phyloP scores from a whole-genome alignment of 2,888 invertebrate genomes.

The Drosophila antonietae region DNA sequence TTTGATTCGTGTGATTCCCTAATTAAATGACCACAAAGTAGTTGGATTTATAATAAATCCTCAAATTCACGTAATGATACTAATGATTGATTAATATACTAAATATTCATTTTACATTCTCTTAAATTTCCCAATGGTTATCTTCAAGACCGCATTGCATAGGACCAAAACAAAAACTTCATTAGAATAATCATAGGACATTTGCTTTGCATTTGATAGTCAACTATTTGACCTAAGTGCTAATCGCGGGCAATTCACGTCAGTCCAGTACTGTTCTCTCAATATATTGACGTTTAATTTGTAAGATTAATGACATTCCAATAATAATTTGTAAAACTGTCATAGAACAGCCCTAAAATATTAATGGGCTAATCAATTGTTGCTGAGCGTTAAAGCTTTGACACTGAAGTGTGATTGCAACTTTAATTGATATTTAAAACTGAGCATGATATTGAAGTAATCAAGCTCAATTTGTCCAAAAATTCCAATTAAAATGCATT shows the following conservation, averaged over 20 bases:
- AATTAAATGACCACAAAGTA: too few relatives aligned
- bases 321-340: conserved; percentile 11
- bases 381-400: neutral
- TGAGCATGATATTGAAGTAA: neutral
- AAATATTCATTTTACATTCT: too few relatives aligned
- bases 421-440: conserved; percentile 17
- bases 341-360: conserved; percentile 8
- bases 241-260: conserved; percentile 15
- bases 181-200: neutral
- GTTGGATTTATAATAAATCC: too few relatives aligned
- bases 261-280: conserved; percentile 2
- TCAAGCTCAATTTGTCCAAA: neutral
- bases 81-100: too few relatives aligned
- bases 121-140: neutral
- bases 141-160: neutral
- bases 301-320: conserved; percentile 24
- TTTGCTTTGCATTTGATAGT: neutral
- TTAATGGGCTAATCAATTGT: conserved; percentile 3
- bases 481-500: conserved; percentile 2
- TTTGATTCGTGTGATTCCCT: too few relatives aligned
- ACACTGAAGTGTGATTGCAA: conserved; percentile 1
- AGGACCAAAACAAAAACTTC: neutral
- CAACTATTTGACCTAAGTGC: neutral
- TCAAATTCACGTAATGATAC: too few relatives aligned
- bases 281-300: conserved; percentile 29